Base-by-base conservation (phyloP, 2,113 vertebrate genomes). In the Tautogolabrus adspersus region DNA sequence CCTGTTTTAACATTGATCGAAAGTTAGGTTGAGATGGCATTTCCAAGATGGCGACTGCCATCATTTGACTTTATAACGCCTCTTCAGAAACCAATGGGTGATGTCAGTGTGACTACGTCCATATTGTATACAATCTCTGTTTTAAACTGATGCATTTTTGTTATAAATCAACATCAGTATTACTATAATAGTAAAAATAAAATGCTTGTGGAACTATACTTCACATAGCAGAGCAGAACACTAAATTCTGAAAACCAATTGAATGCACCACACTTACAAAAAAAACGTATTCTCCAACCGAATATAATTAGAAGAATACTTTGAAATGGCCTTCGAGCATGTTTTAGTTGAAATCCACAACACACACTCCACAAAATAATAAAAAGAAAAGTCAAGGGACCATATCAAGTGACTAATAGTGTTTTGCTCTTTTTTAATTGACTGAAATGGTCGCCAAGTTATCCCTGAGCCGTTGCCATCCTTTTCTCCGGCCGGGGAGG, bases 341-440 rank as follows among this genome's bases (percentile, higher is more conserved):
- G 21, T 44, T 66, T 38, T 44, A 2, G 6, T 16, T 38, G 4
- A 8, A 10, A 54, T 69, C 22, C 22, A 34, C 6, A 40, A 5
- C 12, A 49, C 16, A 47, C 18, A n/a, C 59, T 38, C 19, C 23
- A 68, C 8, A 37, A 42, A 16, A 38, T 21, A 44, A 70, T 59
- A 19, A 58, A n/a, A 49, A 8, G 1, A 22, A 12, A 65, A 60
- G 60, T 67, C 37, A 37, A 6, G 21, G 37, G 46, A 61, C 13
- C 10, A 60, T 60, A 42, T 71, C 42, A 74, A 78, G 71, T 30
- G 40, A 81, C 52, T 80, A 67, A 71, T 58, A 59, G 26, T 55
- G 19, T 79, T 80, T 47, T 75, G 38, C 60, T 85, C 57, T 60
- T 63, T 51, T 83, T 63, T 72, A 77, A 88, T 72, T 81, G 26